Conservation (phyloP, 53 echinoderm and acorn worm genomes). For the Holothuria scabra region DNA sequence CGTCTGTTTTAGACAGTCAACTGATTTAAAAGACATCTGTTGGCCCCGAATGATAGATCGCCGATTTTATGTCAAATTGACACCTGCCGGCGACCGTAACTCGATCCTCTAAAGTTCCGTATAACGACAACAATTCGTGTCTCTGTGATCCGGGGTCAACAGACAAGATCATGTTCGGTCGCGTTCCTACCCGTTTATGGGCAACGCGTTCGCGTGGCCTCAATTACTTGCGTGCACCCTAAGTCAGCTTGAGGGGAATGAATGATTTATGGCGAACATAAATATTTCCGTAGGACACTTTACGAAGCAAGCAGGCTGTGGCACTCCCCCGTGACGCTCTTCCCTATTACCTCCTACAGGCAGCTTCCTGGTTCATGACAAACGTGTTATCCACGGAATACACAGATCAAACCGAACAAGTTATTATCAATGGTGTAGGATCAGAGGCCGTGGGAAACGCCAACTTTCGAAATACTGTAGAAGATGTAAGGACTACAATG, state of each 20-base stretch:
- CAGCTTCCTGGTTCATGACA: too few species aligned
- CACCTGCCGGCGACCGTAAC: constrained; percentile 20
- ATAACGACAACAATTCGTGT: not conserved
- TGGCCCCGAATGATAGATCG: constrained; percentile 18
- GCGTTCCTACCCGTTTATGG: constrained; percentile 17
- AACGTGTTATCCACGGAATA: too few species aligned
- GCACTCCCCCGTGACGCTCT: not conserved
- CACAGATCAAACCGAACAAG: too few species aligned
- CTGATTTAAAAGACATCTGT: constrained; percentile 34
- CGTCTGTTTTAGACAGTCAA: not conserved
- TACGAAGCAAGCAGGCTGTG: not conserved
- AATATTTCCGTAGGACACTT: constrained; percentile 24
- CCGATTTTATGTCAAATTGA: constrained; percentile 13
- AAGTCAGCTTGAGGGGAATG: not conserved
- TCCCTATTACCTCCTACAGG: too few species aligned
- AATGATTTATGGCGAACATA: constrained; percentile 33
- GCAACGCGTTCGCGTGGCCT: constrained; percentile 33
- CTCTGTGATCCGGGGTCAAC: constrained; percentile 22
- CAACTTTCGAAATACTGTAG: too few species aligned
- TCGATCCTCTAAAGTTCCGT: not conserved
- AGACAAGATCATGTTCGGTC: not conserved
- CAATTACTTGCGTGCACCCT: constrained; percentile 33
- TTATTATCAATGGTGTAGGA: too few species aligned
- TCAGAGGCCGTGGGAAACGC: too few species aligned
- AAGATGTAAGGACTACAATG: too few species aligned